Base-by-base conservation (phyloP, 1,140 invertebrate species). In the Caerostris darwini region DNA sequence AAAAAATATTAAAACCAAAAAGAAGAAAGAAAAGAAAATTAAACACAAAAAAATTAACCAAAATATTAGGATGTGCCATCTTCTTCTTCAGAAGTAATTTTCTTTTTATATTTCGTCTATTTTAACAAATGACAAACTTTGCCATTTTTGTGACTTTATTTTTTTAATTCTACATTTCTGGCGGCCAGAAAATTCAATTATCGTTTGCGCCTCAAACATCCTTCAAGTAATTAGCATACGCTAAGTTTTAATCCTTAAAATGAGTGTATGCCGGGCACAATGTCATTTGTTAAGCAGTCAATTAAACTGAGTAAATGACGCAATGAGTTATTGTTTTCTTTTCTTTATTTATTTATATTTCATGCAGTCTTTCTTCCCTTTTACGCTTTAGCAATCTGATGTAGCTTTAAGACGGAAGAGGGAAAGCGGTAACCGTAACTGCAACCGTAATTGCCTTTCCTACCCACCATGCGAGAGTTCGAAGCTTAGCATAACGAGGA, bases 281-380 rank as follows among this genome's bases (percentile, higher is more conserved):
- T 54, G 81, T 85, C 90, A 69, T 92, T 92, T 92, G 90, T 92
- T 92, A 92, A n/a, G 90, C 81, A 85, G 90, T 92, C 90, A 92
- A 92, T 92, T 92, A 92, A 81, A 85, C 81, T 91, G 71, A 12
- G 19, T 81, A 91, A 91, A 81, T 10, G 89, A 69, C 50, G 58
- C 58, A 61, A 53, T 67, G 90, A 92, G 56, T 92, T 92, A 92
- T 92, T 92, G 90, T 85, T 85, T 92, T 92, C 14, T 17, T 91
- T 34, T 34, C 2, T 91, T 57, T 57, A 85, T 85, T 58, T 57
- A 5, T 67, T 91, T 91, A 7, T n/a, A 34, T 57, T 19, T 57
- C 14, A 12, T 57, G 50, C 12, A 34, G 34, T 34, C 34, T 34
- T 0, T 34, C 34, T 34, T 34, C 34, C 34, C 71, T 77, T 53